These are phyloP conservation scores for Nesidiocoris tenuis DNA, from an alignment of 2,888 invertebrate genomes.

Conservation along the genomic window DNA sequence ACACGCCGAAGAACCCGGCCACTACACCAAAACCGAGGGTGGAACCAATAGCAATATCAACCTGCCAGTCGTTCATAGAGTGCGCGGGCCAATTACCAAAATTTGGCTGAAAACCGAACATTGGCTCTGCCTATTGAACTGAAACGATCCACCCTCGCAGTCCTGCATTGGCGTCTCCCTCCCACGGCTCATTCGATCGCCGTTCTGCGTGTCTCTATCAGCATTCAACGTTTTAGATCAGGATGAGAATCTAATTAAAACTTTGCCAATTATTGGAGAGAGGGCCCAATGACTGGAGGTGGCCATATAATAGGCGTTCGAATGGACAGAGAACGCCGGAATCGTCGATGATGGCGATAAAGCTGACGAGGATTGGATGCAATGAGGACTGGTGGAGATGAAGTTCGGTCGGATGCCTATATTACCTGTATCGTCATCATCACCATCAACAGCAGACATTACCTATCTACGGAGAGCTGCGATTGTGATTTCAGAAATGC, in stretches of 20 bases:
- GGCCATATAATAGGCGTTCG: slow-evolving; percentile 14
- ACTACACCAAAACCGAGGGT: neutral
- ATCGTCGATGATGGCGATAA: neutral
- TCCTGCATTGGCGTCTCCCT: neutral
- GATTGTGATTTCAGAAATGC: neutral
- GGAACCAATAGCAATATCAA: neutral
- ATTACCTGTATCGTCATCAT: too few relatives aligned
- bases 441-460: neutral
- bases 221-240: slow-evolving; percentile 13
- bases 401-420: neutral
- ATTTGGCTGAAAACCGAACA: slow-evolving; percentile 12
- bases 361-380: slow-evolving; percentile 15
- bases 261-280: slow-evolving; percentile 39
- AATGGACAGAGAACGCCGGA: slow-evolving; percentile 3
- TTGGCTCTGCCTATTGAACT: neutral
- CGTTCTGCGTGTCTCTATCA: slow-evolving; percentile 12
- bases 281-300: neutral
- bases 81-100: slow-evolving; percentile 12
- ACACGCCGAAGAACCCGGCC: slow-evolving; percentile 4
- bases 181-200: too few relatives aligned
- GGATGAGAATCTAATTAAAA: slow-evolving; percentile 42
- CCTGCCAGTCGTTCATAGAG: neutral
- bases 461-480: neutral
- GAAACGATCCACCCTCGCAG: neutral
- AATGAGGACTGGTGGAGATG: slow-evolving; percentile 2